phyloP scores from a whole-genome alignment of 2,797 vertebrate genomes.

The Euphonia xanthogaster region DNA sequence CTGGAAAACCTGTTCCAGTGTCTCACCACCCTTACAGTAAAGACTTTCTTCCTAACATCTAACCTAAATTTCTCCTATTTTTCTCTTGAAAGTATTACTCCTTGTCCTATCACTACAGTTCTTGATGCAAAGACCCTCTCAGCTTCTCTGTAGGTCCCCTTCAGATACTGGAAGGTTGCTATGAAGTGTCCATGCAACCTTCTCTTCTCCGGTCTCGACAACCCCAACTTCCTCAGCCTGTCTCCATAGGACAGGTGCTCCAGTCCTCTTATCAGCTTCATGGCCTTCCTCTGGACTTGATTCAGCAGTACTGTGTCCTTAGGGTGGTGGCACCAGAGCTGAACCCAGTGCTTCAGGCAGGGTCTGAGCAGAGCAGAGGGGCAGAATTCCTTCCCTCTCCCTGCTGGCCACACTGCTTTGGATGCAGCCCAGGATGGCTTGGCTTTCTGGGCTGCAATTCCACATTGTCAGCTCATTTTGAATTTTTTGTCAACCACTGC shows the following conservation, averaged over 20 bases:
- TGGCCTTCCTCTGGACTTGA: not conserved
- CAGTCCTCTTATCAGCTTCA: not conserved
- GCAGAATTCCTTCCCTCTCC: not conserved
- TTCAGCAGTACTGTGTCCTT: not conserved
- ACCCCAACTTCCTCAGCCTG: not conserved
- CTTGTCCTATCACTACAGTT: not conserved
- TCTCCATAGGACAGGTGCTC: too few species aligned
- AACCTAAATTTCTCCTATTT: not conserved
- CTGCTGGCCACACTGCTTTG: accelerated
- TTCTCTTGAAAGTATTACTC: not conserved
- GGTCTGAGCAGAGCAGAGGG: not conserved
- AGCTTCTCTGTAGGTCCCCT: not conserved
- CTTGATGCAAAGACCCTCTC: not conserved
- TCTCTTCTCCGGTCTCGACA: not conserved
- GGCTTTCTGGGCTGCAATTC: not conserved
- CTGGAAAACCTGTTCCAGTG: not conserved
- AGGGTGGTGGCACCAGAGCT: not conserved
- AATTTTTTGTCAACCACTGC: not conserved
- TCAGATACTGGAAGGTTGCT: not conserved
- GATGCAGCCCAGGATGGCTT: not conserved
- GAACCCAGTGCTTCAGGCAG: too few species aligned
- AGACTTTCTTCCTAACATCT: not conserved
- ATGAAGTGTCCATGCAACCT: not conserved
- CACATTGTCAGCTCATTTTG: too few species aligned
- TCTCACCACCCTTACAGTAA: not conserved